Evolutionary conservation across 2,113 vertebrate species (phyloP).

Genomic region (human): GRCh38 chr5:12101001-12101500

Average conservation of each 20-base stretch:
- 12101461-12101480: conserved; percentile 53
- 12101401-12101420: conserved; percentile 43
- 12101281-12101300: not conserved
- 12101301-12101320: not conserved
- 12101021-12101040: not conserved
- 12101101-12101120: not conserved
- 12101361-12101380: conserved; percentile 38
- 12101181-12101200: not conserved
- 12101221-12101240: not conserved
- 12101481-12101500: conserved; percentile 47
- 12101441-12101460: conserved; percentile 32
- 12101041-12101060: not conserved
- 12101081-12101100: not conserved
- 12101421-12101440: not conserved
- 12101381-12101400: conserved; percentile 49
- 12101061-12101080: not conserved
- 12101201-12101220: not conserved
- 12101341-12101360: not conserved
- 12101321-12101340: not conserved
- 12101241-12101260: not conserved
- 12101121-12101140: not conserved
- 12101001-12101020: not conserved
- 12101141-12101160: not conserved
- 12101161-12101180: fast-evolving
- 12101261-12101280: not conserved